Conservation (phyloP, 2,888 invertebrate species). For the Dascillus cervinus region DNA sequence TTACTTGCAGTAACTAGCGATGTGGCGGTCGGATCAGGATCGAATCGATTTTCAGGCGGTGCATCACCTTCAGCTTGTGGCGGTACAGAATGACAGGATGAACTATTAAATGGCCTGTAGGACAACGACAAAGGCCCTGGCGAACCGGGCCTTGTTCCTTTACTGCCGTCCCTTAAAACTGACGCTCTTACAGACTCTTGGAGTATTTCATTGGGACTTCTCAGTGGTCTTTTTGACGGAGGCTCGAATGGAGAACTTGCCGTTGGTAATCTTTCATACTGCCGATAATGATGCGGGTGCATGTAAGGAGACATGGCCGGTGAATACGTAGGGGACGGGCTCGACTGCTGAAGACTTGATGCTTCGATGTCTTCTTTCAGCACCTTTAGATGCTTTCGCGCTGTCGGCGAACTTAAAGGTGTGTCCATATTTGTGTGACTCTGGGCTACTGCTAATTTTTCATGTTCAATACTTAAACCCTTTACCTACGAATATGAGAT, state of each 20-base stretch:
- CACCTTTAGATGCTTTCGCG: constrained; percentile 33
- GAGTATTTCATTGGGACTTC: constrained; percentile 51
- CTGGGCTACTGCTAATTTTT: constrained; percentile 55
- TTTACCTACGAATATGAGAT: constrained; percentile 54
- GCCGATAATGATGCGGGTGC: constrained; percentile 37
- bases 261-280: constrained; percentile 37
- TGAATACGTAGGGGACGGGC: constrained; percentile 41
- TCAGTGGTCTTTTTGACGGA: constrained; percentile 49
- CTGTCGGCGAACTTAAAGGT: constrained; percentile 37
- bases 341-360: constrained; percentile 17
- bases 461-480: constrained; percentile 70
- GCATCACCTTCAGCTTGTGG: constrained; percentile 50
- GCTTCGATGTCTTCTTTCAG: constrained; percentile 29
- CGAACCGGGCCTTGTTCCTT: constrained; percentile 47
- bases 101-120: constrained; percentile 44
- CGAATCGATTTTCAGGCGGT: constrained; percentile 47
- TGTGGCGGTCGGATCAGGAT: constrained; percentile 44
- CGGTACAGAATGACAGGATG: constrained; percentile 40
- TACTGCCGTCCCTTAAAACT: constrained; percentile 56
- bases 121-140: constrained; percentile 37
- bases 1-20: constrained; percentile 44
- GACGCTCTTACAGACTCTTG: constrained; percentile 58
- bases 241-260: constrained; percentile 41
- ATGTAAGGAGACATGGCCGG: constrained; percentile 46
- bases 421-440: constrained; percentile 43